A percentile compares a stretch with the other conserved stretches of the same genome.
Conservation (phyloP, 1,140 invertebrate genomes). For the Sycobia sp. region DNA sequence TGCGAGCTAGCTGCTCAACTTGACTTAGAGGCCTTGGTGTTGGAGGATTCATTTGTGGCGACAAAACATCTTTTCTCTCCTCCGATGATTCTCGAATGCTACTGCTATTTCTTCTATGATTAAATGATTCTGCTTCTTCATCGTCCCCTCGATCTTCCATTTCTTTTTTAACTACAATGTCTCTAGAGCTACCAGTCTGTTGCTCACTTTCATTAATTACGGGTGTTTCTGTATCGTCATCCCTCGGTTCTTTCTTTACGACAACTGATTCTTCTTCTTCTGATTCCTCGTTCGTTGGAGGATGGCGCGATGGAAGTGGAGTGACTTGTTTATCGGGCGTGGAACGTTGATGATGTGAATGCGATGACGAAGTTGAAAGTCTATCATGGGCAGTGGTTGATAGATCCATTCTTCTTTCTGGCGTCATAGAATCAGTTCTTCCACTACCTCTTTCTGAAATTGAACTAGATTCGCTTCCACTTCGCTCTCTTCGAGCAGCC, state of each 20-base stretch:
- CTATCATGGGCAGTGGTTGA: slow-evolving; percentile 63
- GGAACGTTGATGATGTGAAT: slow-evolving; percentile 66
- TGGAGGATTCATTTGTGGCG: slow-evolving; percentile 65
- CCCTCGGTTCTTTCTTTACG: slow-evolving; percentile 57
- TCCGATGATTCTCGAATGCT: slow-evolving; percentile 48
- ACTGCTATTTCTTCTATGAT: slow-evolving; percentile 46
- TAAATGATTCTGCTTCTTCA: slow-evolving; percentile 50
- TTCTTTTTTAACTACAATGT: slow-evolving; percentile 58
- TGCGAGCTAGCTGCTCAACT: slow-evolving; percentile 55
- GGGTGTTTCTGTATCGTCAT: slow-evolving; percentile 53
- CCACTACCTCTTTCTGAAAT: slow-evolving; percentile 79
- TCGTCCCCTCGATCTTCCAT: slow-evolving; percentile 55
- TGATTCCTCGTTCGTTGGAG: slow-evolving; percentile 48
- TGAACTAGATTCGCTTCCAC: slow-evolving; percentile 84
- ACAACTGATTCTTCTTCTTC: slow-evolving; percentile 55
- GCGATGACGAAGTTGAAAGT: slow-evolving; percentile 54
- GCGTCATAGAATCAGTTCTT: slow-evolving; percentile 76
- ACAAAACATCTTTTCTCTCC: slow-evolving; percentile 56
- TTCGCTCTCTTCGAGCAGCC: slow-evolving; percentile 73
- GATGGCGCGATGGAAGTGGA: slow-evolving; percentile 53
- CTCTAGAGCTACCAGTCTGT: slow-evolving; percentile 41
- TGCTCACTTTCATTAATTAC: slow-evolving; percentile 45
- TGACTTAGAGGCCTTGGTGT: slow-evolving; percentile 54
- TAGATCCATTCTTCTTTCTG: slow-evolving; percentile 73
- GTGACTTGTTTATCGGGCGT: slow-evolving; percentile 73